Evolutionary conservation across 1,140 invertebrate species (phyloP).

Genomic region (fruit fly (Drosophila melanogaster)): Release_6_plus_ISO1_MT NT_033777.3:27153001-27153500

Average conservation of each 20-base stretch:
- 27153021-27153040: conserved; percentile 57
- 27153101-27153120: conserved; percentile 44
- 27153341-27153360: conserved; percentile 58
- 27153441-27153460: background rate
- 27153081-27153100: conserved; percentile 60
- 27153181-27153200: conserved; percentile 43
- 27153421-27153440: background rate
- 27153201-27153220: conserved; percentile 21
- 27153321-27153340: conserved; percentile 45
- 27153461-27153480: conserved; percentile 12
- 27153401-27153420: background rate
- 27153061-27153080: conserved; percentile 43
- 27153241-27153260: background rate
- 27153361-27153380: conserved; percentile 10
- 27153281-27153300: conserved; percentile 51
- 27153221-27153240: conserved; percentile 5
- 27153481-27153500: background rate
- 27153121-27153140: background rate
- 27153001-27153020: conserved; percentile 44
- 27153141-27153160: conserved; percentile 15
- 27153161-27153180: conserved; percentile 22
- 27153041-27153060: conserved; percentile 60
- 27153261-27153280: conserved; percentile 51
- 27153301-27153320: conserved; percentile 56
- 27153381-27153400: conserved; percentile 1